Evolutionary conservation across 2,797 vertebrate genomes (phyloP).

Genomic region (Molossus molossus): DNA sequence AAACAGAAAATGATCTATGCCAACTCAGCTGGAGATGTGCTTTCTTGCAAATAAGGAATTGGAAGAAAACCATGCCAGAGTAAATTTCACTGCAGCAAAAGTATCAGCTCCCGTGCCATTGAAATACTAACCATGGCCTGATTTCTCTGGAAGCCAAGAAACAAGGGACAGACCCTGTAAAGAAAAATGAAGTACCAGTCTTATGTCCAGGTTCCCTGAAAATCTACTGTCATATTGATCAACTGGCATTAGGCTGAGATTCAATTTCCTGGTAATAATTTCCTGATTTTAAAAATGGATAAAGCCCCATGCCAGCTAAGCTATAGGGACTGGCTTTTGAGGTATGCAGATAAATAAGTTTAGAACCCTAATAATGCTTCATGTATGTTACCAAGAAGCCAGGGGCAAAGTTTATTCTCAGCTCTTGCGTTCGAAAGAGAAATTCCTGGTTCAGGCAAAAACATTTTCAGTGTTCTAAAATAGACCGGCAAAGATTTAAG

Average conservation of each 20-base stretch:
- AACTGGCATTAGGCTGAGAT: neutral
- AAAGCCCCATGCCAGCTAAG: neutral
- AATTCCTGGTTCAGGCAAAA: slow-evolving; percentile 52
- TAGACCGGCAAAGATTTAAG: slow-evolving; percentile 68
- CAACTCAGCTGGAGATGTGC: neutral
- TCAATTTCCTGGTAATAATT: slow-evolving; percentile 47
- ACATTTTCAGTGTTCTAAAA: slow-evolving; percentile 68
- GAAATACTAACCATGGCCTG: slow-evolving; percentile 37
- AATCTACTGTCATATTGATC: slow-evolving; percentile 26
- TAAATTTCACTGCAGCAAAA: slow-evolving; percentile 38
- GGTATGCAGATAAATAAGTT: slow-evolving; percentile 11
- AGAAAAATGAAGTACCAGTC: neutral
- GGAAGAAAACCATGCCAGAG: slow-evolving; percentile 44
- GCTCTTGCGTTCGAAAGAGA: slow-evolving; percentile 58
- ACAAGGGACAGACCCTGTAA: neutral
- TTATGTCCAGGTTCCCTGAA: neutral
- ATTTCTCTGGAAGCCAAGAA: slow-evolving; percentile 44
- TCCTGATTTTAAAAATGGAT: slow-evolving; percentile 11
- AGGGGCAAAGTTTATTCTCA: slow-evolving; percentile 55
- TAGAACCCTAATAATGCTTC: neutral
- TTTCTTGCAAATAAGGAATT: slow-evolving; percentile 58
- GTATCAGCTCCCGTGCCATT: neutral
- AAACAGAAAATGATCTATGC: slow-evolving; percentile 44
- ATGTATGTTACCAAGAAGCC: neutral
- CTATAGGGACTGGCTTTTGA: neutral